Evolutionary conservation across 2,888 invertebrate species (phyloP).

Genomic region (Rapana venosa): DNA sequence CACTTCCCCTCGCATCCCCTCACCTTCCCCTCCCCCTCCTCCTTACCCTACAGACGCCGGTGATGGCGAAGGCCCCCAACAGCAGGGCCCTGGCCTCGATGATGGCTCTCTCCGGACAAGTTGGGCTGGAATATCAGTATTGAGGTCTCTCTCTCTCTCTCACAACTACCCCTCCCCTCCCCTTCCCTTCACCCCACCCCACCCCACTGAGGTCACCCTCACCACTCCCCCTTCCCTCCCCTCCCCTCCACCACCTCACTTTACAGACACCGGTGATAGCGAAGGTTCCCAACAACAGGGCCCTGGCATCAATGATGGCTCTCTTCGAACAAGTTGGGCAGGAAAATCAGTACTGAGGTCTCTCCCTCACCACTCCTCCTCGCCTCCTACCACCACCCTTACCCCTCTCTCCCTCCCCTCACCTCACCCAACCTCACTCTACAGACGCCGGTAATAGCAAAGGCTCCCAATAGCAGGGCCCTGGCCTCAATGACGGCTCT

Average conservation of each 20-base stretch:
- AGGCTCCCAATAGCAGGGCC: not conserved
- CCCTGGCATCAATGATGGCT: constrained; percentile 12
- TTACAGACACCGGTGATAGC: not conserved
- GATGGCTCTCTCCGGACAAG: constrained; percentile 31
- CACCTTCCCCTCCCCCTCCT: too few species aligned
- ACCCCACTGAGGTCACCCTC: not conserved
- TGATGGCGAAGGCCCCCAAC: constrained; percentile 23
- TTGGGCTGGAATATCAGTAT: constrained; percentile 34
- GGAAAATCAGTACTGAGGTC: not conserved
- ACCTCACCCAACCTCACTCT: too few species aligned
- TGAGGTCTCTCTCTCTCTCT: not conserved
- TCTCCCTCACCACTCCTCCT: too few species aligned
- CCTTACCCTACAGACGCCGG: not conserved
- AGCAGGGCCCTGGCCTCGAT: not conserved
- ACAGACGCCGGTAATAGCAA: constrained; percentile 3
- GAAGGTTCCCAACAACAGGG: constrained; percentile 8
- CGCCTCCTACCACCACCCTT: not conserved
- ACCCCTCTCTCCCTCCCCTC: too few species aligned
- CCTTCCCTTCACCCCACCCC: too few species aligned
- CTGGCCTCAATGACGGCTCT: constrained; percentile 27
- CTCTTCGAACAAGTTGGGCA: constrained; percentile 38
- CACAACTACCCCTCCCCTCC: not conserved
- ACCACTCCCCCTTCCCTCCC: too few species aligned
- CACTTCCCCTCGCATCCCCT: too few species aligned
- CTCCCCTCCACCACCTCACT: too few species aligned